A percentile compares a stretch with the other conserved stretches of the same genome.
These are phyloP conservation scores for Uria lomvia DNA, from an alignment of 2,113 vertebrate genomes.

Conservation along the genomic window DNA sequence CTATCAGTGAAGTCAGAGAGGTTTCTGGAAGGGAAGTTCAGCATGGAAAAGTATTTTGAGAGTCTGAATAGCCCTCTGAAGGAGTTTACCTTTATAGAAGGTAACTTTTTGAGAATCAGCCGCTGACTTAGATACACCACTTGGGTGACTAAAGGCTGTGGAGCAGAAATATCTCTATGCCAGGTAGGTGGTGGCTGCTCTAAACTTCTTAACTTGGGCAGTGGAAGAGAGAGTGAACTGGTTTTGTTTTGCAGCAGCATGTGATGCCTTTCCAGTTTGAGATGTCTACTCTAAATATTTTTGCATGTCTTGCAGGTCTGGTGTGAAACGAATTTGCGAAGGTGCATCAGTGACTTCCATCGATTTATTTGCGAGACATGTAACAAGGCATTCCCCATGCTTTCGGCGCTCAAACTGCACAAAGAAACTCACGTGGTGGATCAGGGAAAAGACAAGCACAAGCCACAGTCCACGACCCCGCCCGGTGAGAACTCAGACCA, in stretches of 20 bases:
- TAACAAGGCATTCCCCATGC: slow-evolving; percentile 95
- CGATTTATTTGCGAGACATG: slow-evolving; percentile 90
- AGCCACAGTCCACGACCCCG: slow-evolving; percentile 4
- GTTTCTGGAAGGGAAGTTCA: background rate
- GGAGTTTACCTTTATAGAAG: background rate
- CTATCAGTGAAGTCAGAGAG: background rate
- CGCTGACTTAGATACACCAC: background rate
- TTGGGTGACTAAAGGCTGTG: background rate
- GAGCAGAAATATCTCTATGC: background rate
- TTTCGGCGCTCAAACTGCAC: slow-evolving; percentile 85
- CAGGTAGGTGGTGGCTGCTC: background rate
- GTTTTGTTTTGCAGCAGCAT: background rate
- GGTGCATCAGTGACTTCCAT: slow-evolving; percentile 93
- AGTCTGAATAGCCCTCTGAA: background rate
- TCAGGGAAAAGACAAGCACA: slow-evolving; percentile 65
- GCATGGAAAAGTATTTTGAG: background rate
- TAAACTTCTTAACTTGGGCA: background rate
- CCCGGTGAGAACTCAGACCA: slow-evolving; percentile 65
- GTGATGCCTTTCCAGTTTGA: background rate
- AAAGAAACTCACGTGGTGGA: slow-evolving; percentile 63
- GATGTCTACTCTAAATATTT: background rate
- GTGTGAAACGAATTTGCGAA: slow-evolving; percentile 94
- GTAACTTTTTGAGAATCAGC: background rate
- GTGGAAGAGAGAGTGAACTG: background rate
- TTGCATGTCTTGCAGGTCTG: slow-evolving; percentile 80